Evolutionary conservation across 1,140 invertebrate genomes (phyloP).

Genomic region (Druon quercuslanigerum): DNA sequence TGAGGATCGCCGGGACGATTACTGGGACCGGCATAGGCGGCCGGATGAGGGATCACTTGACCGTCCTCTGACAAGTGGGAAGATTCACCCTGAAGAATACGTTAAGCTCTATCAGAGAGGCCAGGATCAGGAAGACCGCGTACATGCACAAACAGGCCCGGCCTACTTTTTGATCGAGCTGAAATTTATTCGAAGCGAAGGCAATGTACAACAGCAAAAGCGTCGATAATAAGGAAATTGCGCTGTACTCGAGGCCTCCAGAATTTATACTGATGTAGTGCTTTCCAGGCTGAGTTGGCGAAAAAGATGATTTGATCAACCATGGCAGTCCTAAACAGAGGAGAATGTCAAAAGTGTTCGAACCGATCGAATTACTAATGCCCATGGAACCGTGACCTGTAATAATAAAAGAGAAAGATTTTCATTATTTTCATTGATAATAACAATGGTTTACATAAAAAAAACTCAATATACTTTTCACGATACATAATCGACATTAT

Average conservation of each 20-base stretch:
- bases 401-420: slow-evolving; percentile 8
- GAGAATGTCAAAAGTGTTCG: slow-evolving; percentile 92
- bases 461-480: too few species aligned
- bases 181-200: slow-evolving; percentile 86
- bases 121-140: slow-evolving; percentile 85
- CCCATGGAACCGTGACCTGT: slow-evolving; percentile 92
- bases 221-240: slow-evolving; percentile 87
- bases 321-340: slow-evolving; percentile 90
- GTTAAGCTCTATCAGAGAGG: slow-evolving; percentile 90
- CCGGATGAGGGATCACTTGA: slow-evolving; percentile 59
- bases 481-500: too few species aligned
- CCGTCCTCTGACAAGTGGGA: slow-evolving; percentile 82
- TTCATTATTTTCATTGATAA: not conserved
- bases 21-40: slow-evolving; percentile 33
- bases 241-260: slow-evolving; percentile 87
- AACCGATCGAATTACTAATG: slow-evolving; percentile 92
- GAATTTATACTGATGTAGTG: slow-evolving; percentile 88
- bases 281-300: slow-evolving; percentile 81
- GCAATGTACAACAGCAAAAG: slow-evolving; percentile 85
- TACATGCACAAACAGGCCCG: slow-evolving; percentile 87
- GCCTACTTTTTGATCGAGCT: slow-evolving; percentile 86
- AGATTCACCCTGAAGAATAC: slow-evolving; percentile 91
- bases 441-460: too few species aligned
- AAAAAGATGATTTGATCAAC: slow-evolving; percentile 87
- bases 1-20: slow-evolving; percentile 5